A percentile compares a stretch with the other conserved stretches of the same genome.
Evolutionary conservation across 2,797 vertebrate species (phyloP).

Genomic region (Coendou prehensilis): DNA sequence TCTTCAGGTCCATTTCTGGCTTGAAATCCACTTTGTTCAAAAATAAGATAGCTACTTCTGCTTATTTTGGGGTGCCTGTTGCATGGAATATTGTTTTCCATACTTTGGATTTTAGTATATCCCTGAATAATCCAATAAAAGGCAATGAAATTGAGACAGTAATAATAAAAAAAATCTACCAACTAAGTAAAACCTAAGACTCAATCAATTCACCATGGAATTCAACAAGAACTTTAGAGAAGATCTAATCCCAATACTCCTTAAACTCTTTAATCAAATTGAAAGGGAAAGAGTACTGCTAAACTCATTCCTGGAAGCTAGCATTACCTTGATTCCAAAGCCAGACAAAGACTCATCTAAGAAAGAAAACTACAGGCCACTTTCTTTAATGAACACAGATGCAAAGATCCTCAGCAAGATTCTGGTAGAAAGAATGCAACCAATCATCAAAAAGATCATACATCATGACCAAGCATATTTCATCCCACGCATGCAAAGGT

Average conservation of each 20-base stretch:
- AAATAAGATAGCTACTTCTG: not conserved
- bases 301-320: not conserved
- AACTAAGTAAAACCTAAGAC: not conserved
- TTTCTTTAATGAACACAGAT: not conserved
- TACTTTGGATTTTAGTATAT: not conserved
- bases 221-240: not conserved
- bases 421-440: not conserved
- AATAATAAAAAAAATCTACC: not conserved
- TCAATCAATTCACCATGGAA: not conserved
- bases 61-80: not conserved
- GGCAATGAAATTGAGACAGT: not conserved
- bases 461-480: not conserved
- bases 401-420: not conserved
- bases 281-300: not conserved
- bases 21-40: not conserved
- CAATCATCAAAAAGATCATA: not conserved
- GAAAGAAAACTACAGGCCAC: not conserved
- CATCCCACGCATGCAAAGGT: not conserved
- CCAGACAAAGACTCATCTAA: not conserved
- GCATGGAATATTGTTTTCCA: not conserved
- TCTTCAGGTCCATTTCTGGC: not conserved
- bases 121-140: not conserved
- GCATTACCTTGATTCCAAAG: not conserved
- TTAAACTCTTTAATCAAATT: not conserved
- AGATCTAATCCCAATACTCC: not conserved